These are phyloP conservation scores for Chloroceryle aenea DNA, from an alignment of 2,113 vertebrate genomes.

Conservation along the genomic window DNA sequence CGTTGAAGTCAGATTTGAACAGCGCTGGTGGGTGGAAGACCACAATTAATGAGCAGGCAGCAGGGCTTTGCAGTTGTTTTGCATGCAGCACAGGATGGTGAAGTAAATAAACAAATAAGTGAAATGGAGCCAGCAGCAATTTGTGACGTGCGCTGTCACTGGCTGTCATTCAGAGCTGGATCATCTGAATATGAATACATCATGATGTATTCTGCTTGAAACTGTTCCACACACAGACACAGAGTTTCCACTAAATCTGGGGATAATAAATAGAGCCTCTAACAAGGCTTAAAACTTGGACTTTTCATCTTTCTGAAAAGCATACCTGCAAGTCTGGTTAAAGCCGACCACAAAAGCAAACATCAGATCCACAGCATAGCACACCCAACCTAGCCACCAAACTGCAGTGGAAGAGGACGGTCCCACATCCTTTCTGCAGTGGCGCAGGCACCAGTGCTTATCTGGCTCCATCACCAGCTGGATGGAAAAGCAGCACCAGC, in stretches of 20 bases:
- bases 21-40: neutral
- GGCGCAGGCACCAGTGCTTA: neutral
- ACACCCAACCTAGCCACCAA: fast-evolving
- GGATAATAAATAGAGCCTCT: constrained; percentile 1
- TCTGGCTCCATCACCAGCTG: neutral
- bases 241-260: constrained; percentile 36
- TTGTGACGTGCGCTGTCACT: constrained; percentile 26
- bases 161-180: constrained; percentile 50
- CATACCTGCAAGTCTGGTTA: neutral
- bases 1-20: neutral
- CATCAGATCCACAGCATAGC: neutral
- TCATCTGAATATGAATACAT: too few species aligned
- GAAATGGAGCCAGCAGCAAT: constrained; percentile 50
- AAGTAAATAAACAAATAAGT: constrained; percentile 65
- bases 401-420: neutral
- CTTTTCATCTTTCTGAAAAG: neutral
- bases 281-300: neutral
- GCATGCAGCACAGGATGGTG: neutral
- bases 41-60: neutral
- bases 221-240: neutral
- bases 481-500: neutral
- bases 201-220: constrained; percentile 12
- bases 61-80: constrained; percentile 48
- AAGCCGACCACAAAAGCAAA: neutral
- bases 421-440: neutral